Conservation (phyloP, 2,797 vertebrate genomes). For the Oreochromis mossambicus region DNA sequence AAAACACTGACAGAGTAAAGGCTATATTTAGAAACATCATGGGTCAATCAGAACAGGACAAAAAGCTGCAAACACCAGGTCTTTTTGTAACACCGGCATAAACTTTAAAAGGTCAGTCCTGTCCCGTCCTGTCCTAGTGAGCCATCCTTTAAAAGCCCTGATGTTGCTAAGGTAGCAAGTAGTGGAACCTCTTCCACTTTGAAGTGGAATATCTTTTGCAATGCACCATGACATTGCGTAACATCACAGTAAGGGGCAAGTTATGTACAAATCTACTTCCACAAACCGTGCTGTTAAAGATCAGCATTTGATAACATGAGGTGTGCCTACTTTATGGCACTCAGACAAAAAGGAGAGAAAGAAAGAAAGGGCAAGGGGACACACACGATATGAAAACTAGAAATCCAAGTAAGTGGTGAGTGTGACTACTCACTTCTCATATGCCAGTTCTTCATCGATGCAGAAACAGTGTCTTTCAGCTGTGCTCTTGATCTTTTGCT, state of each 20-base stretch:
- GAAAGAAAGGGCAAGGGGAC: not conserved
- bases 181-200: not conserved
- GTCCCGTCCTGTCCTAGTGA: not conserved
- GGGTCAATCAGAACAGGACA: slow-evolving; percentile 12
- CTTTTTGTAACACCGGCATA: slow-evolving; percentile 1
- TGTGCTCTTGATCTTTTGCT: slow-evolving; percentile 89
- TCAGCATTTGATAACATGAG: not conserved
- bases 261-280: not conserved
- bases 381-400: not conserved
- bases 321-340: not conserved
- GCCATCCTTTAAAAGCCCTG: not conserved
- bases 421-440: slow-evolving; percentile 89
- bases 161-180: not conserved
- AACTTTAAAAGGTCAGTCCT: slow-evolving; percentile 3
- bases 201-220: not conserved
- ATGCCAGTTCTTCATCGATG: slow-evolving; percentile 93
- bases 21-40: slow-evolving; percentile 39
- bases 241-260: not conserved
- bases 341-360: not conserved
- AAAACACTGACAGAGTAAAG: slow-evolving; percentile 40
- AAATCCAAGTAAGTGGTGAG: not conserved
- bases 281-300: not conserved
- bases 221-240: not conserved
- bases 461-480: slow-evolving; percentile 91
- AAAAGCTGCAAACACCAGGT: slow-evolving; percentile 6